Evolutionary conservation across 2,888 invertebrate genomes (phyloP).

Genomic region (Nomada goodeniana): DNA sequence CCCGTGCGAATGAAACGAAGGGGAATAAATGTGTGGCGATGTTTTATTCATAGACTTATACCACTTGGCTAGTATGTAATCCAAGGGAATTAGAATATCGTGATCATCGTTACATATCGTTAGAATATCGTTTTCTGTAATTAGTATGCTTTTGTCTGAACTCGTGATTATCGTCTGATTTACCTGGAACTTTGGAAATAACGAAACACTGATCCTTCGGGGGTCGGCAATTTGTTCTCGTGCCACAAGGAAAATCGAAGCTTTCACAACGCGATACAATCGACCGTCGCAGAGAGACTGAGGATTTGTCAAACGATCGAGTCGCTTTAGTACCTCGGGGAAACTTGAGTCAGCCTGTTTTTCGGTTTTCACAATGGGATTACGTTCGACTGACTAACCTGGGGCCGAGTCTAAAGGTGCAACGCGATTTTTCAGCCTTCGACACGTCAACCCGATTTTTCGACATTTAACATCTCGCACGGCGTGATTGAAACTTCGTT

Average conservation of each 20-base stretch:
- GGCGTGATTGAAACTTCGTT: not conserved
- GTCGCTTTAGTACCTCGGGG: slow-evolving; percentile 4
- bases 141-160: not conserved
- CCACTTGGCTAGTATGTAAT: too few relatives aligned
- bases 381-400: slow-evolving; percentile 37
- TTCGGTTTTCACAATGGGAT: slow-evolving; percentile 32
- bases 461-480: not conserved
- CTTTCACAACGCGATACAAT: not conserved
- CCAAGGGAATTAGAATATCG: too few relatives aligned
- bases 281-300: slow-evolving; percentile 15
- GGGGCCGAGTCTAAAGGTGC: not conserved
- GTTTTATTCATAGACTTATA: too few relatives aligned
- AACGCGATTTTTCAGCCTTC: slow-evolving; percentile 8
- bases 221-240: not conserved
- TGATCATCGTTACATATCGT: too few relatives aligned
- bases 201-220: not conserved
- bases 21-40: too few relatives aligned
- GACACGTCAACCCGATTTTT: not conserved
- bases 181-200: not conserved
- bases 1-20: too few relatives aligned
- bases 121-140: not conserved
- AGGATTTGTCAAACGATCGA: not conserved
- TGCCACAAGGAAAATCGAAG: too few relatives aligned
- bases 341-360: slow-evolving; percentile 40
- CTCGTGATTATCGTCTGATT: not conserved